Percentiles rank a stretch among this genome's conserved stretches.
Conservation (phyloP, 64 coral and sea anemone species). For the Orbicella faveolata region DNA sequence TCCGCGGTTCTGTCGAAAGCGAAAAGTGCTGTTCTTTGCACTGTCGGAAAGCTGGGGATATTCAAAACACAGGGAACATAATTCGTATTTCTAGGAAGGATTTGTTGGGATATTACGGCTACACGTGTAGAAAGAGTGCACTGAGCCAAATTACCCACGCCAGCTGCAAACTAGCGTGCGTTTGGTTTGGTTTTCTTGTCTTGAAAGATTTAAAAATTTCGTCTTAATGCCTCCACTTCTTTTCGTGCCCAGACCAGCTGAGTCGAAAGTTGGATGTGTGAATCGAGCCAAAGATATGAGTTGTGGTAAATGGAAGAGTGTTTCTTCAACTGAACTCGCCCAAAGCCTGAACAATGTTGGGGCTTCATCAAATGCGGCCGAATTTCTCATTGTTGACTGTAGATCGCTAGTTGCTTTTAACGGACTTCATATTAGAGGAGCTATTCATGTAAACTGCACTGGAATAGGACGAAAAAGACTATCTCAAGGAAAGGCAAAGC, state of each 20-base stretch:
- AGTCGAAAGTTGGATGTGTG: conserved; percentile 48
- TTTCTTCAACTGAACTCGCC: conserved; percentile 77
- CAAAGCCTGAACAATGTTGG: conserved; percentile 52
- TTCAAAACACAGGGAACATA: neutral
- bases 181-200: conserved; percentile 12
- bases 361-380: neutral
- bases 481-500: conserved; percentile 92
- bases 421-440: conserved; percentile 90
- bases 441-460: conserved; percentile 97
- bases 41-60: neutral
- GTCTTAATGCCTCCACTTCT: conserved; percentile 89
- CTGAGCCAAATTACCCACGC: neutral
- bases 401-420: conserved; percentile 87
- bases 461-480: conserved; percentile 85
- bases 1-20: neutral
- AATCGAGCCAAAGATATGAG: conserved; percentile 51
- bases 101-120: neutral
- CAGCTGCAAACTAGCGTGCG: neutral
- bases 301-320: conserved; percentile 62
- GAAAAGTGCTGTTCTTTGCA: neutral
- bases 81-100: neutral
- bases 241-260: conserved; percentile 51
- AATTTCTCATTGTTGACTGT: conserved; percentile 85
- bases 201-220: neutral
- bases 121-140: conserved; percentile 16